Evolutionary conservation across 2,797 vertebrate genomes (phyloP), one percentile per base, ranked within the genome.

Genomic region (Helostoma temminkii): DNA sequence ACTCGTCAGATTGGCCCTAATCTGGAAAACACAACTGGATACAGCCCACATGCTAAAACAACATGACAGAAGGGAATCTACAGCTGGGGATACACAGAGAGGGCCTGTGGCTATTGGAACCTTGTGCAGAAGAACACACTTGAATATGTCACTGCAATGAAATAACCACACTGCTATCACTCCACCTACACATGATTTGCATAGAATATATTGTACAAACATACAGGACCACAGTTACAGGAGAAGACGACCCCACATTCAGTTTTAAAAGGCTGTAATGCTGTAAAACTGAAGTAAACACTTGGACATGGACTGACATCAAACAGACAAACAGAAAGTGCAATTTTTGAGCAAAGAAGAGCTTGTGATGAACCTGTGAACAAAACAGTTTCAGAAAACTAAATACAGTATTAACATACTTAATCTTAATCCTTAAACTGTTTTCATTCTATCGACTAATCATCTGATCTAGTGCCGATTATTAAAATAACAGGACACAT

Each of bases 101-200:
- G 8, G 3, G 80, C 81, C 81, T 26, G 68, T 71, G 75, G 86
- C 84, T 76, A 71, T 47, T 56, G 24, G 61, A 71, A 80, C 57
- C 41, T 72, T 77, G 50, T 65, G 70, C 59, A 73, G 72, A 70
- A 74, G 45, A 87, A 83, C 61, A 54, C 63, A 60, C 71, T 88
- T 77, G 68, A 75, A 78, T 71, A 80, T 88, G 80, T 85, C 63
- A 63, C 73, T 80, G 73, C 57, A 64, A 19, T 41, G 14, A 63
- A 71, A 70, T 42, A 57, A 76, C 77, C 79, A 74, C 48, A 5
- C 64, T 53, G 77, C 71, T 82, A 78, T 79, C 83, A 72, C 76
- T 66, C 82, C 88, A 87, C 87, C 89, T 87, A 89, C 80, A 71
- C 86, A 88, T 71, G 53, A 67, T 88, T 88, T 91, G 80, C 86